These are phyloP conservation scores for Calliopum simillimum DNA, from an alignment of 2,888 invertebrate genomes.

Conservation along the genomic window DNA sequence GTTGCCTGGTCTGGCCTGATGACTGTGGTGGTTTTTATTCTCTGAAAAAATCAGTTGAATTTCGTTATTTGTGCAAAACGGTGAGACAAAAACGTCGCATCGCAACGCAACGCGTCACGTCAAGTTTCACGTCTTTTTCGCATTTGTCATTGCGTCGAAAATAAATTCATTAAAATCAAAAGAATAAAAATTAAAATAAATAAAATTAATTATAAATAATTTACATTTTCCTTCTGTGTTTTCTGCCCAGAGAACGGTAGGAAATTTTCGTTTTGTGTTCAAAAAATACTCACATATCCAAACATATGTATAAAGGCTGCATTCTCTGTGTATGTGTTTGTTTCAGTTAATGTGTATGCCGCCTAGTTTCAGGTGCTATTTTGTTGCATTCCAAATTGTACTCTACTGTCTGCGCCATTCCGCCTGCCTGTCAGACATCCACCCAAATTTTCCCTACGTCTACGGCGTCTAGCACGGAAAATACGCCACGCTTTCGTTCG, in stretches of 20 bases:
- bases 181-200: too few species aligned
- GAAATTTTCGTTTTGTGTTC: too few species aligned
- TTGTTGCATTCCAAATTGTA: neutral
- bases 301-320: too few species aligned
- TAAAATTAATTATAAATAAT: too few species aligned
- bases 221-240: too few species aligned
- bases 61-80: slow-evolving; percentile 55
- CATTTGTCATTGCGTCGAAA: neutral
- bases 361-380: neutral
- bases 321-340: neutral
- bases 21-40: neutral
- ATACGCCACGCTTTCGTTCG: slow-evolving; percentile 22
- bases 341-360: neutral
- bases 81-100: slow-evolving; percentile 40
- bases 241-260: too few species aligned
- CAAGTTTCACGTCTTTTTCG: neutral
- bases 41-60: slow-evolving; percentile 53
- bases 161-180: too few species aligned
- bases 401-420: slow-evolving; percentile 24
- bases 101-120: slow-evolving; percentile 7
- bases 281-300: too few species aligned
- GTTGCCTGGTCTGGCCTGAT: slow-evolving; percentile 9
- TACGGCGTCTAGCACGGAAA: neutral
- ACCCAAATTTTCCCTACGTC: too few species aligned
- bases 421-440: slow-evolving; percentile 4